Evolutionary conservation across 2,888 invertebrate species (phyloP), one percentile per base, ranked within the genome.

Genomic region (Andrena marginata): DNA sequence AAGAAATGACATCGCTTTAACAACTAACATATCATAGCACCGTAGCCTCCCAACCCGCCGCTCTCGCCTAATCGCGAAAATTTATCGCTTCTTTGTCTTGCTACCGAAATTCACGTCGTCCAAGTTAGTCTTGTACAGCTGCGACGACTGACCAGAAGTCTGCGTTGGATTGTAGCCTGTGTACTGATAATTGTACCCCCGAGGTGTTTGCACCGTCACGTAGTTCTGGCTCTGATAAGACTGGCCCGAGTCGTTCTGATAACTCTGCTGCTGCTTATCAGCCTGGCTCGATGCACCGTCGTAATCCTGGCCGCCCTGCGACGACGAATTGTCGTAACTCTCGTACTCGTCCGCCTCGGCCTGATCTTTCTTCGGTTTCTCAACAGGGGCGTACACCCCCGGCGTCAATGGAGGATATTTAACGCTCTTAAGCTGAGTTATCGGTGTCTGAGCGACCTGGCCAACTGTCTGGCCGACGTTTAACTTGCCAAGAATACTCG

Each of bases 181-280:
- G 56, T 92, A 93, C 6, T 89, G 91, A 84, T 92, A 93, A 73
- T 69, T 89, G 79, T 88, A 87, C 0, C 90, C 67, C 56, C 86
- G 89, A 0, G 92, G 87, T 3, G 89, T 87, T 56, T 92, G 91
- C 5, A 82, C 86, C 0, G 91, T 91, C 4, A 83, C 89, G 13
- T 84, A 83, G 72, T 90, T 90, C 51, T 90, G 90, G 49, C 64
- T 88, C 56, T 86, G 88, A 82, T 92, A 90, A 35, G 87, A 68
- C n/a, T 78, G 88, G 0, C 80, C 75, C 20, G 90, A 89, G 63
- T 91, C 89, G 8, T 72, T 68, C 10, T 72, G 74, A 62, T 89
- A 91, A 59, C 64, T 90, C 33, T 88, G 84, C 23, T 87, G 84
- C 7, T 85, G 84, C 33, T 86, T 89, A 2, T 80, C 82, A 5